Base-by-base conservation (phyloP, 2,888 invertebrate genomes). In the Orchesella flavescens region DNA sequence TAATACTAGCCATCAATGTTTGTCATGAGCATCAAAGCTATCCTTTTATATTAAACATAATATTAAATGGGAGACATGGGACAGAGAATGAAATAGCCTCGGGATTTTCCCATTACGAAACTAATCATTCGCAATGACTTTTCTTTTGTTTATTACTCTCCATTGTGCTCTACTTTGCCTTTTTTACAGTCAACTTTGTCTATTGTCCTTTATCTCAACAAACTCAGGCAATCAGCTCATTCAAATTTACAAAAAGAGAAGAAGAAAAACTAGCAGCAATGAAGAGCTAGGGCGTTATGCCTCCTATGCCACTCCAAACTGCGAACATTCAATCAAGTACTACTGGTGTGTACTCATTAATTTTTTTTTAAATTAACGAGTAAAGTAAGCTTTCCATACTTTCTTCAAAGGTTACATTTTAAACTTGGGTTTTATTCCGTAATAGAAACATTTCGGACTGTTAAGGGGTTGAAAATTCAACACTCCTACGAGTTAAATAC, bases 11-110 rank as follows among this genome's bases (percentile, higher is more conserved):
- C 77, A 78, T 76, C 77, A 78, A 61, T 65, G 65, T 72, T 61
- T 72, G 69, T 74, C 75, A 72, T 49, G 71, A 83, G 34, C 19
- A 76, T 4, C 53, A 72, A 34, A 83, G 78, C 77, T 77, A 83
- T 83, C 73, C 77, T 83, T 83, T 83, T 44, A 83, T 77, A 83
- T 83, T 83, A 83, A 83, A 74, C 68, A 72, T 78, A 65, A 83
- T 83, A 83, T 83, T 83, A 73, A 83, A 78, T 83, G 83, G 83
- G 83, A 83, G 72, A 65, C 77, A 78, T 68, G 83, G 83, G 83
- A 83, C 77, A 19, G 49, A 63, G 61, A 74, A 72, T 77, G 66
- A 66, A 78, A 78, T 72, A 77, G 83, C 83, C 83, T 83, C 83
- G 78, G 83, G 83, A 83, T 83, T 83, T 77, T 78, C 77, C 83